Conservation (phyloP, 2,888 invertebrate species). For the Philopedon plagiatum region DNA sequence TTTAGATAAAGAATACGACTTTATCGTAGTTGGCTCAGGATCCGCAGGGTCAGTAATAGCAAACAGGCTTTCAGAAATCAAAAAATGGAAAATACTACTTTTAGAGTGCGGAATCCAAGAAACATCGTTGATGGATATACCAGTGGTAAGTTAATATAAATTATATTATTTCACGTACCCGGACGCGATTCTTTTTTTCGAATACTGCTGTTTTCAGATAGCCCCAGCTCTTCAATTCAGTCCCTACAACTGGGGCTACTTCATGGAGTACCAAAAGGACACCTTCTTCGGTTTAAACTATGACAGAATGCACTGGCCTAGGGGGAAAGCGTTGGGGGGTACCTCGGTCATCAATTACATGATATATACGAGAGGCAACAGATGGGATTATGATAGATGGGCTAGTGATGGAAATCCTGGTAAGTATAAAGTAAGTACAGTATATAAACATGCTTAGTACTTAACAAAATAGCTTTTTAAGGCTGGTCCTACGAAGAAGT, state of each 20-base stretch:
- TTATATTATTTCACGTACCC: too few relatives aligned
- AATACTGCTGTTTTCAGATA: constrained; percentile 51
- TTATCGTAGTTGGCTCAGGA: constrained; percentile 70
- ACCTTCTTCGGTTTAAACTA: constrained; percentile 46
- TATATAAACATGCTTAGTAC: background rate
- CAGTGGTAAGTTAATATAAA: constrained; percentile 63
- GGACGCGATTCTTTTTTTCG: background rate
- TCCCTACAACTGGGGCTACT: constrained; percentile 67
- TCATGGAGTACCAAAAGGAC: constrained; percentile 61
- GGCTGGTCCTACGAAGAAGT: constrained; percentile 80
- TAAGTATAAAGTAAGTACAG: constrained; percentile 18
- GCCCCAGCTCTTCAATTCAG: constrained; percentile 63
- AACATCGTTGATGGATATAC: constrained; percentile 69
- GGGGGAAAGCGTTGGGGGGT: constrained; percentile 78
- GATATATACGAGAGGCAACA: constrained; percentile 92
- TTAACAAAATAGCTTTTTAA: background rate
- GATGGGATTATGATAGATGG: constrained; percentile 90
- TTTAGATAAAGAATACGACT: constrained; percentile 64
- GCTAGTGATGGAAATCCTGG: constrained; percentile 75
- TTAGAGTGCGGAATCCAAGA: constrained; percentile 59
- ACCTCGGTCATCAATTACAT: constrained; percentile 91
- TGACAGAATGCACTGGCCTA: constrained; percentile 67
- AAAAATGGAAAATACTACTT: constrained; percentile 62
- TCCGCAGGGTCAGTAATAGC: constrained; percentile 71
- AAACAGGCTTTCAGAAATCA: constrained; percentile 69